These are phyloP conservation scores for Lota lota DNA, from an alignment of 2,113 vertebrate genomes.

Conservation along the genomic window DNA sequence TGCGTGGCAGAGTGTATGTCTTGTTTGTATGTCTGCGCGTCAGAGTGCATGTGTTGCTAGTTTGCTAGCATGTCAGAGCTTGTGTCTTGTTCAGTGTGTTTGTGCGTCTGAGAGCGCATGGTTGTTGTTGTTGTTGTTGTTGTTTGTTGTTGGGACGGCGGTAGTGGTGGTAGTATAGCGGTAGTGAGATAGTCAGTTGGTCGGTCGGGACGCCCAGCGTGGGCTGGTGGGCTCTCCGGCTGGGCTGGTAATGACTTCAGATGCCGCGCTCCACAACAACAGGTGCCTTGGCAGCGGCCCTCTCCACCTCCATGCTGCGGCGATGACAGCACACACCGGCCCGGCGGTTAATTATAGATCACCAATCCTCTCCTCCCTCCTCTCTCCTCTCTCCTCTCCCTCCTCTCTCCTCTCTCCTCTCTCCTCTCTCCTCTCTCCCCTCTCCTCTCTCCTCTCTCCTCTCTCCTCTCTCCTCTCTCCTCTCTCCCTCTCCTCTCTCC, in stretches of 20 bases:
- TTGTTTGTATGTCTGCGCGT: no score
- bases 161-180: not conserved
- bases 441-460: no score
- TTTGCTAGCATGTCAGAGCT: conserved; percentile 62
- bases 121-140: no score
- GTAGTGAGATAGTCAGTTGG: conserved; percentile 76
- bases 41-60: no score
- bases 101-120: no score
- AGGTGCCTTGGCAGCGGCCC: conserved; percentile 98
- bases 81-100: conserved; percentile 68
- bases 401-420: no score
- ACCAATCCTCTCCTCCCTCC: conserved; percentile 31
- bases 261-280: conserved; percentile 99
- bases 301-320: conserved; percentile 95
- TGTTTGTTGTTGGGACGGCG: no score
- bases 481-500: no score
- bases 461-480: no score
- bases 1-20: no score
- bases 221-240: conserved; percentile 93
- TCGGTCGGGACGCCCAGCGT: conserved; percentile 94
- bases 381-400: no score
- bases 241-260: conserved; percentile 99
- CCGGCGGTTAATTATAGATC: conserved; percentile 98
- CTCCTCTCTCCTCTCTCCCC: no score
- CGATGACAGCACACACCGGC: conserved; percentile 98